Evolutionary conservation across 2,888 invertebrate genomes (phyloP).

Genomic region (Tipula lateralis): DNA sequence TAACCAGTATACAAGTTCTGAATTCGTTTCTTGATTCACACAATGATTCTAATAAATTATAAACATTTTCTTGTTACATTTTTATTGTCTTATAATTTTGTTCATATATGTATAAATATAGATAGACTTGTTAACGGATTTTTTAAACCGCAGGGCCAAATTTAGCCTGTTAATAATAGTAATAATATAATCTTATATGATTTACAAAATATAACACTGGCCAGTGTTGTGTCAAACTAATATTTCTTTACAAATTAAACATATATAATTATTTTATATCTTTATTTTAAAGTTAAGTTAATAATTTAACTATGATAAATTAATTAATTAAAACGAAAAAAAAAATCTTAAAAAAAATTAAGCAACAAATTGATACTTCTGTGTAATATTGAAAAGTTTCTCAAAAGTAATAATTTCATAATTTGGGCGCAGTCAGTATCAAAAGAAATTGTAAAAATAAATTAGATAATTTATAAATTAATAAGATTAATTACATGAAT

Average conservation of each 20-base stretch:
- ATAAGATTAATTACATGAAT: conserved; percentile 2
- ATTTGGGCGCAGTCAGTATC: conserved; percentile 6
- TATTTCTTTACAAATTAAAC: neutral
- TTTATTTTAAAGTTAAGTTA: neutral
- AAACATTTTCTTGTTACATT: neutral
- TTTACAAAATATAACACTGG: neutral
- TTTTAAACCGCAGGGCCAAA: neutral
- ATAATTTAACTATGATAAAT: conserved; percentile 4
- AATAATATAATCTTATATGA: neutral
- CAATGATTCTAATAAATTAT: neutral
- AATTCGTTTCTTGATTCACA: too few species aligned
- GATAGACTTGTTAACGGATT: neutral
- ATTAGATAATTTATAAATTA: neutral
- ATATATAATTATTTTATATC: neutral
- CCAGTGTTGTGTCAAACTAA: neutral
- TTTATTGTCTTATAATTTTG: conserved; percentile 19
- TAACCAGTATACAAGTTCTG: too few species aligned
- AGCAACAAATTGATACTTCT: conserved; percentile 11
- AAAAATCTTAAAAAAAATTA: neutral
- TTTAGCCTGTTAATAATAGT: neutral
- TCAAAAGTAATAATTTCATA: neutral
- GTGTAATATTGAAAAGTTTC: neutral
- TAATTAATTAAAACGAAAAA: neutral
- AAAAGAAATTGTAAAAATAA: neutral
- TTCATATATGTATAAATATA: neutral